Evolutionary conservation across 2,113 vertebrate genomes (phyloP).

Genomic region (Cheirogaleus medius): DNA sequence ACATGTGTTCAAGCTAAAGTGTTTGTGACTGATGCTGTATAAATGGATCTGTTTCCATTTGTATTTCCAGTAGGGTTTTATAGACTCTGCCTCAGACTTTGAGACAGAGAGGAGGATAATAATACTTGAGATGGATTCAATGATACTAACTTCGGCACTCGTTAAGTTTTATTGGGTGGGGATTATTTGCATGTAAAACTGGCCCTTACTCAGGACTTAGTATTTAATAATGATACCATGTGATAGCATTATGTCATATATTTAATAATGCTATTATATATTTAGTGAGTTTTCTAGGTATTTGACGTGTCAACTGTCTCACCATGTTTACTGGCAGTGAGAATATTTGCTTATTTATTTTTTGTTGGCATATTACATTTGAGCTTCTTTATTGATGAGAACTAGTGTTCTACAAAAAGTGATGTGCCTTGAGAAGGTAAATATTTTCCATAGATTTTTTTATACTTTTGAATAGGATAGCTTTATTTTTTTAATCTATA

Average conservation of each 20-base stretch:
- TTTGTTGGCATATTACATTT: not conserved
- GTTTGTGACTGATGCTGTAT: not conserved
- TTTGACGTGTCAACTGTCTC: not conserved
- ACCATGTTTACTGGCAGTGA: not conserved
- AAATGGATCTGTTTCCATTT: not conserved
- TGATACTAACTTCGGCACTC: not conserved
- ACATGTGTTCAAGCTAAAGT: not conserved
- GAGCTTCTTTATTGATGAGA: not conserved
- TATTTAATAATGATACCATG: not conserved
- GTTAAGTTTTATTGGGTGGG: not conserved
- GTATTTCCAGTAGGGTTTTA: not conserved
- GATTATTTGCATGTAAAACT: not conserved
- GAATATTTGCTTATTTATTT: not conserved
- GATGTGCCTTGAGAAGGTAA: not conserved
- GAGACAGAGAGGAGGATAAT: not conserved
- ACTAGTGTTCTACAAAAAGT: not conserved
- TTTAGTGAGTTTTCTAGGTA: not conserved
- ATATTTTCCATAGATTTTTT: conserved; percentile 14
- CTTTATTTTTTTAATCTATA: not conserved
- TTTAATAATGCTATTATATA: not conserved
- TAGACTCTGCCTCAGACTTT: not conserved
- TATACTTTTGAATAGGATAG: not conserved
- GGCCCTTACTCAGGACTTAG: not conserved
- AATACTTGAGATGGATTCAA: not conserved
- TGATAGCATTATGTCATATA: not conserved